phyloP scores from a whole-genome alignment of 1,140 invertebrate genomes.

The Stegodyphus mimosarum region DNA sequence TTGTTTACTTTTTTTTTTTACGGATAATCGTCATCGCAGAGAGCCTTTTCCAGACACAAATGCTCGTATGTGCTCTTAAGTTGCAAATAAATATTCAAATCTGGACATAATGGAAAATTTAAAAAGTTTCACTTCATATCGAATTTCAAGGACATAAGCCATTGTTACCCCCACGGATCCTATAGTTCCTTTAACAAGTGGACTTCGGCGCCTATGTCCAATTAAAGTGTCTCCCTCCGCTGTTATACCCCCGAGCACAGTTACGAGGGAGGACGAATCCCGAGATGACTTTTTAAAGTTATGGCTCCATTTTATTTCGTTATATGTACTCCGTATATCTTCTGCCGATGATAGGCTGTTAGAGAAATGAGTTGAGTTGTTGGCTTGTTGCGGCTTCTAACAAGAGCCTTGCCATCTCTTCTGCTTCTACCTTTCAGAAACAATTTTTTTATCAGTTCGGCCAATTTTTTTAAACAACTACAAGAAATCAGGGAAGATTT shows the following conservation, averaged over 20 bases:
- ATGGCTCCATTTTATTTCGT: conserved; percentile 46
- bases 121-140: too few relatives aligned
- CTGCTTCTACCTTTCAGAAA: neutral
- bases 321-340: conserved; percentile 29
- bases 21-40: too few relatives aligned
- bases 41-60: too few relatives aligned
- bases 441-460: too few relatives aligned
- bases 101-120: too few relatives aligned
- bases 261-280: neutral
- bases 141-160: too few relatives aligned
- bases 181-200: neutral
- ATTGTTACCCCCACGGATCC: too few relatives aligned
- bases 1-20: too few relatives aligned
- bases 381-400: neutral
- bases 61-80: too few relatives aligned
- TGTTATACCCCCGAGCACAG: conserved; percentile 5
- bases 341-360: conserved; percentile 30
- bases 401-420: neutral
- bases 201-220: conserved; percentile 33
- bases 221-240: conserved; percentile 43
- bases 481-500: too few relatives aligned
- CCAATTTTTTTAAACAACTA: too few relatives aligned
- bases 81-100: too few relatives aligned
- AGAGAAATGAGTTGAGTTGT: conserved; percentile 36
- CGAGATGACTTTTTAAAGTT: conserved; percentile 52